Percentiles rank a stretch among this genome's conserved stretches.
Conservation (phyloP, 1,140 invertebrate genomes). For the Ladona fulva region DNA sequence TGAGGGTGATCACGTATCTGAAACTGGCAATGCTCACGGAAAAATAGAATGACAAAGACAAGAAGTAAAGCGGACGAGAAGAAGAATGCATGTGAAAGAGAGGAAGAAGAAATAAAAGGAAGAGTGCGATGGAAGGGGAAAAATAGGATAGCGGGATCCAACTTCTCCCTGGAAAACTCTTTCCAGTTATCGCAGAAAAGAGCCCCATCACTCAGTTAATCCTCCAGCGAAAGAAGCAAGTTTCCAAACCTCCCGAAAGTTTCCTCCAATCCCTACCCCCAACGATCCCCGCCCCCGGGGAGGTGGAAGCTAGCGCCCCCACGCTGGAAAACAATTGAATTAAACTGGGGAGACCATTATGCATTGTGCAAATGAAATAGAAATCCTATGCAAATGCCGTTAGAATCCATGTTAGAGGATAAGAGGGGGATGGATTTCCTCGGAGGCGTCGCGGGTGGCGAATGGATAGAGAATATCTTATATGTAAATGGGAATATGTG, state of each 20-base stretch:
- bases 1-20: too few species aligned
- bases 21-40: too few species aligned
- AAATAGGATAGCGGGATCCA: neutral
- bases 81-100: conserved; percentile 12
- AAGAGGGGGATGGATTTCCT: conserved; percentile 41
- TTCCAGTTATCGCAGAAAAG: neutral
- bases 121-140: neutral
- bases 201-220: neutral
- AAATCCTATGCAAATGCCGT: conserved; percentile 47
- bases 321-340: conserved; percentile 38
- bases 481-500: too few species aligned
- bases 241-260: neutral
- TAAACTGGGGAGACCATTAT: conserved; percentile 40
- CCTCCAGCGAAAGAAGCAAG: neutral
- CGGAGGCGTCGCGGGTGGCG: conserved; percentile 21
- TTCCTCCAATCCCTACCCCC: conserved; percentile 17
- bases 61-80: neutral
- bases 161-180: conserved; percentile 11
- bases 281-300: conserved; percentile 26
- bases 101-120: neutral
- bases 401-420: conserved; percentile 41
- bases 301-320: conserved; percentile 21
- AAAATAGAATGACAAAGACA: neutral
- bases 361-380: conserved; percentile 52
- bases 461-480: too few species aligned